Evolutionary conservation across 1,140 invertebrate species (phyloP).

Genomic region (Pinna nobilis): DNA sequence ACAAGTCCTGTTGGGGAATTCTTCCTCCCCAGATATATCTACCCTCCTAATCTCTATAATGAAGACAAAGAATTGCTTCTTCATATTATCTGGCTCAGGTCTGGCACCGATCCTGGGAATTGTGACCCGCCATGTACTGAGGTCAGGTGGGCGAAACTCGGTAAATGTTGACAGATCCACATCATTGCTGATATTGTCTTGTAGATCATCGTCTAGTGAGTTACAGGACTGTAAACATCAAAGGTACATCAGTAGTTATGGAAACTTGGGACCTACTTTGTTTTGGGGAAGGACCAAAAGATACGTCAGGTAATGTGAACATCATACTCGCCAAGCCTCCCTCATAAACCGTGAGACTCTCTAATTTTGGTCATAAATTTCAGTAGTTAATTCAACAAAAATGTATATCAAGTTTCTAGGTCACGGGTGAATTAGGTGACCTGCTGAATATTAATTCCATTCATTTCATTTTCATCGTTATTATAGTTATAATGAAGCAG

Average conservation of each 20-base stretch:
- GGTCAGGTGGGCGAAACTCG: slow-evolving; percentile 75
- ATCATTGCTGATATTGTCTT: slow-evolving; percentile 34
- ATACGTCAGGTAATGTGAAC: too few species aligned
- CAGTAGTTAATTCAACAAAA: too few species aligned
- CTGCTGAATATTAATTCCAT: too few species aligned
- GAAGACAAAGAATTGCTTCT: slow-evolving; percentile 78
- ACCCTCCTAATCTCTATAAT: slow-evolving; percentile 80
- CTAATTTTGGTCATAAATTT: too few species aligned
- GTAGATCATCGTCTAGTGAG: slow-evolving; percentile 62
- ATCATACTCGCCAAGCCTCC: too few species aligned
- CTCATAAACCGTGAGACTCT: too few species aligned
- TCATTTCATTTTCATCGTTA: too few species aligned
- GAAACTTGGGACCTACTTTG: too few species aligned
- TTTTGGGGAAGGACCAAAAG: too few species aligned
- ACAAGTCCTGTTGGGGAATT: neutral
- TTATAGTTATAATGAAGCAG: too few species aligned
- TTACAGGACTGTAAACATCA: slow-evolving; percentile 48
- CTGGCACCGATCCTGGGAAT: slow-evolving; percentile 79
- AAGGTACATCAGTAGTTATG: neutral
- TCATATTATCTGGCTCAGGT: slow-evolving; percentile 72
- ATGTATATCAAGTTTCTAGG: too few species aligned
- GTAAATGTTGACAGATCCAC: slow-evolving; percentile 69
- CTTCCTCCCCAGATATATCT: slow-evolving; percentile 67
- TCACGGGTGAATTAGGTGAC: too few species aligned
- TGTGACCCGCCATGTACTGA: slow-evolving; percentile 83